These are phyloP conservation scores for Channa maculata DNA, from an alignment of 2,113 vertebrate species.

Conservation along the genomic window DNA sequence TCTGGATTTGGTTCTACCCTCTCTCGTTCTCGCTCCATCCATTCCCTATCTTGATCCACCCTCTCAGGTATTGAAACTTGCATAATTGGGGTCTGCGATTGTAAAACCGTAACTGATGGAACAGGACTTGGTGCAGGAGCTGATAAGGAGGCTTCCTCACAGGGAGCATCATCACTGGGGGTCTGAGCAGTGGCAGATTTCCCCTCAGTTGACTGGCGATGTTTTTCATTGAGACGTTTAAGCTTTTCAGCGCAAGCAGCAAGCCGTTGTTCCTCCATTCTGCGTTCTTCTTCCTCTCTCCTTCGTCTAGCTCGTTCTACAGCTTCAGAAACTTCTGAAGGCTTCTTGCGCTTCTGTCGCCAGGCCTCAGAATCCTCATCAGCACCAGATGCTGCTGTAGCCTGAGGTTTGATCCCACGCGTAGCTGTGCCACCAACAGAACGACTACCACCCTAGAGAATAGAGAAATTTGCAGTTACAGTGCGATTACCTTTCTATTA, in stretches of 20 bases:
- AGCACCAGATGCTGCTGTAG: conserved; percentile 66
- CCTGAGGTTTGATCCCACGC: conserved; percentile 69
- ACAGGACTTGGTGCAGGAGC: conserved; percentile 52
- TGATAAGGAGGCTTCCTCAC: conserved; percentile 48
- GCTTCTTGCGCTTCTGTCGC: conserved; percentile 94
- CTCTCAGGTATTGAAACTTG: conserved; percentile 56
- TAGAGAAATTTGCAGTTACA: not conserved
- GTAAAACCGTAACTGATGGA: conserved; percentile 47
- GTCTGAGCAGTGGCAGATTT: conserved; percentile 51
- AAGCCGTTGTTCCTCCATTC: conserved; percentile 97
- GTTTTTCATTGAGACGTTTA: conserved; percentile 95
- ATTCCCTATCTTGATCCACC: conserved; percentile 52
- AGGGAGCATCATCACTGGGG: conserved; percentile 46
- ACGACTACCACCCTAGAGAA: conserved; percentile 58
- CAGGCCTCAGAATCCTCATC: conserved; percentile 94
- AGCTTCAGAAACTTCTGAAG: conserved; percentile 92
- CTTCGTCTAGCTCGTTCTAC: conserved; percentile 95
- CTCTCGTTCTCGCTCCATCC: conserved; percentile 50
- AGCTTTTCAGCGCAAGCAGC: conserved; percentile 98
- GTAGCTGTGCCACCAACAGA: conserved; percentile 38
- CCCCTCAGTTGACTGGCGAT: conserved; percentile 76
- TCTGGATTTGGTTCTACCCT: conserved; percentile 57
- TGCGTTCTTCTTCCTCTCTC: conserved; percentile 95
- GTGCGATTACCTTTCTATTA: not conserved
- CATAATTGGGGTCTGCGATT: conserved; percentile 43